Evolutionary conservation across 2,797 vertebrate genomes (phyloP).

Genomic region (Pseudopleuronectes americanus): DNA sequence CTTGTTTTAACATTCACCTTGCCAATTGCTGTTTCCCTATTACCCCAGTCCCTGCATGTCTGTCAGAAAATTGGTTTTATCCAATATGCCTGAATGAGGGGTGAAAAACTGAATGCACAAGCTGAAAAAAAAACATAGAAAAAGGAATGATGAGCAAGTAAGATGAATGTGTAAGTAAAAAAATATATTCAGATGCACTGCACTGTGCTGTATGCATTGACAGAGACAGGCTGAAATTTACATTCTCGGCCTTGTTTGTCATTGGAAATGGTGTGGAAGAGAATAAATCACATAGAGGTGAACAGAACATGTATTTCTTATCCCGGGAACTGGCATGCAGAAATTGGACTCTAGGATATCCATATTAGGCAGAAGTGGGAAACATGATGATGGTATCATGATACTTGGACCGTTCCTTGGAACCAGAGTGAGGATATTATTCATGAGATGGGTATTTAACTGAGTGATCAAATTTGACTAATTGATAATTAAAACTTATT

Average conservation of each 20-base stretch:
- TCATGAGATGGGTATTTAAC: too few relatives aligned
- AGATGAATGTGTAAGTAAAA: constrained; percentile 55
- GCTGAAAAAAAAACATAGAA: constrained; percentile 1
- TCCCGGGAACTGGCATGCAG: neutral
- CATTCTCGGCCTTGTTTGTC: constrained; percentile 44
- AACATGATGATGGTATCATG: constrained; percentile 17
- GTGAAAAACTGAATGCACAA: constrained; percentile 47
- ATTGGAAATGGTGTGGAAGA: constrained; percentile 33
- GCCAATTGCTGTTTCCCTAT: constrained; percentile 74
- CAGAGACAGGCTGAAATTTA: constrained; percentile 28
- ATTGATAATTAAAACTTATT: too few relatives aligned
- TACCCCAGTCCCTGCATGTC: constrained; percentile 64
- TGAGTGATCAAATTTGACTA: too few relatives aligned
- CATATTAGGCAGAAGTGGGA: constrained; percentile 26
- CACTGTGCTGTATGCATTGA: constrained; percentile 10
- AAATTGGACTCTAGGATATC: constrained; percentile 14
- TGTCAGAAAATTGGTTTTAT: constrained; percentile 77
- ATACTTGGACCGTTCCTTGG: neutral
- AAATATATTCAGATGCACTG: constrained; percentile 20
- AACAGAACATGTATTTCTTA: constrained; percentile 24
- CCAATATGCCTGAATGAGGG: constrained; percentile 62
- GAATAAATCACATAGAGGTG: constrained; percentile 34
- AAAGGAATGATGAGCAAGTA: constrained; percentile 43
- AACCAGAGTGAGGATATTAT: neutral
- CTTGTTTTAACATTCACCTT: constrained; percentile 76